Evolutionary conservation across 2,797 vertebrate species (phyloP).

Genomic region (Fistularia commersonii): DNA sequence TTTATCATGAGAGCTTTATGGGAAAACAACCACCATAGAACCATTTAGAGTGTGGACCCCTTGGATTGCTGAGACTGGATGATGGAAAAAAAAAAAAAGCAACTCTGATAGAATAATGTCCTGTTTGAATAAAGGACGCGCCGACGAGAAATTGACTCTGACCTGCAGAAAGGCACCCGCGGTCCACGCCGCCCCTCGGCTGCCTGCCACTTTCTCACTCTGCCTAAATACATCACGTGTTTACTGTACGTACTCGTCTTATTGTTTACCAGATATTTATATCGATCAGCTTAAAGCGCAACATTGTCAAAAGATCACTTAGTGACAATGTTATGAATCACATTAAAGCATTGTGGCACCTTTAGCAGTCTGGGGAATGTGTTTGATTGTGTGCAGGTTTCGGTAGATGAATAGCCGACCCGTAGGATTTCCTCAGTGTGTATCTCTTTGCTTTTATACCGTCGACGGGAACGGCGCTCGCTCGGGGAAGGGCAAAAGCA

Average conservation of each 20-base stretch:
- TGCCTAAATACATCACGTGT: slow-evolving; percentile 62
- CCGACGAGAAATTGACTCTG: slow-evolving; percentile 51
- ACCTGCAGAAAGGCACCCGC: slow-evolving; percentile 27
- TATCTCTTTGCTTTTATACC: slow-evolving; percentile 32
- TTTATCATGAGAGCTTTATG: slow-evolving; percentile 66
- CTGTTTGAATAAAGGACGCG: slow-evolving; percentile 39
- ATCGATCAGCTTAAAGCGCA: slow-evolving; percentile 63
- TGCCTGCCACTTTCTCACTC: slow-evolving; percentile 53
- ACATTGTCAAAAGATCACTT: slow-evolving; percentile 61
- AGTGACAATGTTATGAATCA: slow-evolving; percentile 67
- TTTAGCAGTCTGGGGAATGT: slow-evolving; percentile 61
- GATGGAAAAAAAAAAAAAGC: slow-evolving; percentile 16
- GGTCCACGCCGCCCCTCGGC: slow-evolving; percentile 28
- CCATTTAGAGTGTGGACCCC: slow-evolving; percentile 44
- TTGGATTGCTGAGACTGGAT: slow-evolving; percentile 45
- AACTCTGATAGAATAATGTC: slow-evolving; percentile 12
- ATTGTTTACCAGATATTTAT: slow-evolving; percentile 73
- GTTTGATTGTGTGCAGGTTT: slow-evolving; percentile 43
- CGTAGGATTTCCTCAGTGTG: slow-evolving; percentile 27
- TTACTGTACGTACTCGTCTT: slow-evolving; percentile 66
- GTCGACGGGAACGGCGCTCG: slow-evolving; percentile 21
- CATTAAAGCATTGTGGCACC: slow-evolving; percentile 71
- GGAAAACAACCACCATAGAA: slow-evolving; percentile 44
- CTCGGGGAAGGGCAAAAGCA: slow-evolving; percentile 31
- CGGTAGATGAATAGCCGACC: slow-evolving; percentile 23